These are phyloP conservation scores for Carlito syrichta DNA, from an alignment of 2,113 vertebrate genomes.

Conservation along the genomic window DNA sequence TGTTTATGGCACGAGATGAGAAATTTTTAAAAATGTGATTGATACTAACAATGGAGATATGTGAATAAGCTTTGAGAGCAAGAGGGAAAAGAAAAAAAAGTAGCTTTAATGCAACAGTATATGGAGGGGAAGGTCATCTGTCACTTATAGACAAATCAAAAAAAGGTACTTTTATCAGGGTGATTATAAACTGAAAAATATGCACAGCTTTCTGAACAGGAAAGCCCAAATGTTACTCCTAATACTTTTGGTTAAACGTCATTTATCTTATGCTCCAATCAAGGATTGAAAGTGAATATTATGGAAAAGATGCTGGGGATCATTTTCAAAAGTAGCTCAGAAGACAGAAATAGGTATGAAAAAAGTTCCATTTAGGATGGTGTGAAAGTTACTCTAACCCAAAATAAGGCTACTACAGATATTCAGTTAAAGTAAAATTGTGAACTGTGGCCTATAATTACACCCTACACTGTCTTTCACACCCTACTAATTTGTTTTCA, in stretches of 20 bases:
- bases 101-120: not conserved
- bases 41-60: not conserved
- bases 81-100: not conserved
- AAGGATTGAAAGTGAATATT: not conserved
- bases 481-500: not conserved
- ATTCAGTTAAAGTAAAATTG: not conserved
- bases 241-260: not conserved
- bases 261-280: not conserved
- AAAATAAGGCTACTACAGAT: not conserved
- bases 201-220: not conserved
- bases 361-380: not conserved
- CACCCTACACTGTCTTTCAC: not conserved
- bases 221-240: not conserved
- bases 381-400: not conserved
- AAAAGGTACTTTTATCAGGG: not conserved
- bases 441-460: not conserved
- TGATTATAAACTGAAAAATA: not conserved
- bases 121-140: too few species aligned
- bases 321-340: not conserved
- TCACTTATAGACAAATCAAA: not conserved
- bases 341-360: not conserved
- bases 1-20: not conserved
- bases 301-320: not conserved
- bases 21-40: not conserved
- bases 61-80: not conserved